Percentiles rank a stretch among this genome's conserved stretches.
Evolutionary conservation across 2,888 invertebrate species (phyloP).

Genomic region (Diarsia dahlii): DNA sequence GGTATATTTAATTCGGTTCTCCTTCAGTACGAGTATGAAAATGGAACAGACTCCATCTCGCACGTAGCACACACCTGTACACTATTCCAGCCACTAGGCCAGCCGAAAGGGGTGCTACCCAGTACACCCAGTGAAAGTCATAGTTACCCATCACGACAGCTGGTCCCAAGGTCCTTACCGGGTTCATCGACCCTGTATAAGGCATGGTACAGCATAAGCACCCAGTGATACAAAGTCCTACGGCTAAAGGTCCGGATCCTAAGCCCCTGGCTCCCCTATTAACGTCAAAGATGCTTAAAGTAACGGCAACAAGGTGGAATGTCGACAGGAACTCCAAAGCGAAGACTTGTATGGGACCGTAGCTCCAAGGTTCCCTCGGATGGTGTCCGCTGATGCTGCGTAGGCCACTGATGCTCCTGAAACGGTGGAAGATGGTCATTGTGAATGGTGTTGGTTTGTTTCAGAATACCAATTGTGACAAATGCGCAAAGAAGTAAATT

Average conservation of each 20-base stretch:
- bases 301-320: conserved; percentile 66
- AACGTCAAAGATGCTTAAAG: conserved; percentile 65
- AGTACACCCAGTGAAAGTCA: conserved; percentile 68
- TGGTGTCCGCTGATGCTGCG: conserved; percentile 49
- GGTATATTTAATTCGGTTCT: not conserved
- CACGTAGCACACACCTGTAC: conserved; percentile 62
- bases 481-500: not conserved
- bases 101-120: conserved; percentile 67
- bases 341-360: conserved; percentile 63
- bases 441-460: not conserved
- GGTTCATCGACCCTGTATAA: conserved; percentile 69
- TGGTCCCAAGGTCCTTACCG: conserved; percentile 65
- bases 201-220: conserved; percentile 65
- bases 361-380: conserved; percentile 56
- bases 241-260: conserved; percentile 69
- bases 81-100: conserved; percentile 66
- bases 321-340: conserved; percentile 69
- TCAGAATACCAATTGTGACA: not conserved
- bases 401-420: conserved; percentile 69
- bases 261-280: conserved; percentile 66
- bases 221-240: conserved; percentile 69
- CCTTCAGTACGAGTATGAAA: not conserved
- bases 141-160: conserved; percentile 67
- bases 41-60: not conserved
- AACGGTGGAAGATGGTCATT: not conserved